Evolutionary conservation across 2,888 invertebrate species (phyloP), one percentile per base, ranked within the genome.

Genomic region (Listrodromus nycthemerus): DNA sequence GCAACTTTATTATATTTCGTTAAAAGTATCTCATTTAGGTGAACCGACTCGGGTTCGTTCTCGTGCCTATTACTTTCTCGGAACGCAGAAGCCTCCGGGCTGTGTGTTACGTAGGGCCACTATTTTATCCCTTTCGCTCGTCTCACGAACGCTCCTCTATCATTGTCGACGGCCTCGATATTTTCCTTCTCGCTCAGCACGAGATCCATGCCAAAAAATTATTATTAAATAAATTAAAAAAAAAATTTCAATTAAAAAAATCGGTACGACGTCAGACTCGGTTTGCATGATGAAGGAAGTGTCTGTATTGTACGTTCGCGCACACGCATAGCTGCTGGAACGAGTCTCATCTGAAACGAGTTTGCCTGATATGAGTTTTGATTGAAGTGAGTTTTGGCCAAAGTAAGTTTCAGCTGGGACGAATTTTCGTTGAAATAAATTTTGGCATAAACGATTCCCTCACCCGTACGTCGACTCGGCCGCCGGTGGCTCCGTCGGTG

Each of bases 31-130:
- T 52, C 69, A 77, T 61, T 61, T 58, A 61, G 41, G 30, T 30
- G 24, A 30, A 27, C 61, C 27, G 27, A 30, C 30, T 67, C 13
- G 19, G 41, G 61, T 41, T 41, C 30, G 45, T 69, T 45, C 45
- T 48, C 41, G n/a, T 24, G 16, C 41, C 67, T 48, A 58, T 71
- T 45, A 80, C 79, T 80, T 80, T 80, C 66, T 73, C 73, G 66
- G 67, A 55, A 67, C 41, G 66, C n/a, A 4, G 5, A 45, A 6
- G 37, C 27, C 73, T 45, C 8, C 58, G 10, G 61, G 61, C 73
- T 48, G 45, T 61, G 27, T 61, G 13, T 24, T 61, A 61, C 27
- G 61, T 61, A 61, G 58, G 73, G 61, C 73, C 45, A 45, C 58
- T 16, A 24, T 27, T 4, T 73, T 37, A 37, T 73, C 27, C 45